Conservation (phyloP, 2,797 vertebrate species). For the Parauchenoglanis punctatus region DNA sequence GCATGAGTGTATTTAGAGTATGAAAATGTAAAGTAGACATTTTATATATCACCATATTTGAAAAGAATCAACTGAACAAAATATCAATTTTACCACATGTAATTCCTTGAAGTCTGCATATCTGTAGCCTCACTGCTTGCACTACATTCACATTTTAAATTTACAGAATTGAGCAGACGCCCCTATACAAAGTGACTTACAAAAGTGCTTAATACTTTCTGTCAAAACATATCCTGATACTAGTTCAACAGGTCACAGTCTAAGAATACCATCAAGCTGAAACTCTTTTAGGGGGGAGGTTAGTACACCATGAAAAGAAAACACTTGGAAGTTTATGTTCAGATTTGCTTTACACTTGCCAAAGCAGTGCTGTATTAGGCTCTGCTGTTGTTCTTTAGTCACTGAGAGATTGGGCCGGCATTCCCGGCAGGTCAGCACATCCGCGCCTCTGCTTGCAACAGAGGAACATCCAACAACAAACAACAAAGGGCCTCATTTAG, state of each 20-base stretch:
- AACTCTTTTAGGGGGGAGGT: background rate
- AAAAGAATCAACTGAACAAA: background rate
- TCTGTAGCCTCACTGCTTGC: background rate
- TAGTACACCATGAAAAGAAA: background rate
- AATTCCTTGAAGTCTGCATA: too few species aligned
- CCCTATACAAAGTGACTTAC: background rate
- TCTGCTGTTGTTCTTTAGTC: conserved; percentile 26
- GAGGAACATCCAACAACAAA: conserved; percentile 48
- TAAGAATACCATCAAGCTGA: background rate
- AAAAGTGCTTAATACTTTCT: background rate
- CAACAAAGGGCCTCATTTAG: conserved; percentile 53
- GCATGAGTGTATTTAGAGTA: background rate
- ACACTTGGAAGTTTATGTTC: background rate
- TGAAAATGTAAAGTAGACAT: background rate
- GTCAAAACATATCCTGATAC: background rate
- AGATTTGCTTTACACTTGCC: background rate
- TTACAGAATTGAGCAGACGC: background rate
- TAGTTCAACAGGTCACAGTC: conserved; percentile 11
- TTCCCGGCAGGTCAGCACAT: conserved; percentile 31
- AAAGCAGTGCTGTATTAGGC: background rate
- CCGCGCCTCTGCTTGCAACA: conserved; percentile 40
- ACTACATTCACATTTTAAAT: background rate
- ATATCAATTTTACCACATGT: background rate
- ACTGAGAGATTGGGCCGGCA: background rate
- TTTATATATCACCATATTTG: background rate